Base-by-base conservation (phyloP, 2,888 invertebrate genomes). In the Toxonevra muliebris region DNA sequence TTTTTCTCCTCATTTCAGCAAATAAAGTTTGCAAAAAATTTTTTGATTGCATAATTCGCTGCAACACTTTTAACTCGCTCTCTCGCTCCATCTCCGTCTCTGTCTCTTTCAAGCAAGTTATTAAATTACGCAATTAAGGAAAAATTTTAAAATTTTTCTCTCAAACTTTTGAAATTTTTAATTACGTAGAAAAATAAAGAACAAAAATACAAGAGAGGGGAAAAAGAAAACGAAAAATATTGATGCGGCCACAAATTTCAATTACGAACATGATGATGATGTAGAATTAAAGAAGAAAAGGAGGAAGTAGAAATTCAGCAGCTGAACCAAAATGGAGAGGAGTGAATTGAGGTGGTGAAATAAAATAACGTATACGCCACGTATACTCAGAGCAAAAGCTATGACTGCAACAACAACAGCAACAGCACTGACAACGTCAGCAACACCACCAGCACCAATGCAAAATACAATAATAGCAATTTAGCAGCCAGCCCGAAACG, bases 161-260 rank as follows among this genome's bases (percentile, higher is more conserved):
- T 50, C 42, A 78, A 79, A 74, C 76, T 79, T 80, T 76, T 71
- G 78, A 75, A 77, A 76, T 76, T 79, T 79, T 79, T 79, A 79
- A 79, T 79, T 80, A 80, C 77, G 79, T 80, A 75, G 75, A 78
- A 77, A 42, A 65, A 59, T 45, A 42, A 65, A 65, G 43, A 65
- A 59, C 7, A 30, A 30, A 30, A 30, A 30, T 30, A 30, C 30
- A 30, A 2, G 2, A 30, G 30, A 30, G 30, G 7, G 30, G 30
- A 65, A 79, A 80, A 79, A 79, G 77, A 80, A 80, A 79, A 78
- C 76, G 74, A 77, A 76, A 80, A 79, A 79, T 80, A 80, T 79
- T 79, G 80, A 79, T 80, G 79, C 79, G 80, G 79, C 78, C 80
- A 80, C 81, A 82, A 82, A 80, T 80, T 82, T 80, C 82, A 80